phyloP scores from a whole-genome alignment of 64 coral and sea anemone species.

The Actinia tenebrosa region DNA sequence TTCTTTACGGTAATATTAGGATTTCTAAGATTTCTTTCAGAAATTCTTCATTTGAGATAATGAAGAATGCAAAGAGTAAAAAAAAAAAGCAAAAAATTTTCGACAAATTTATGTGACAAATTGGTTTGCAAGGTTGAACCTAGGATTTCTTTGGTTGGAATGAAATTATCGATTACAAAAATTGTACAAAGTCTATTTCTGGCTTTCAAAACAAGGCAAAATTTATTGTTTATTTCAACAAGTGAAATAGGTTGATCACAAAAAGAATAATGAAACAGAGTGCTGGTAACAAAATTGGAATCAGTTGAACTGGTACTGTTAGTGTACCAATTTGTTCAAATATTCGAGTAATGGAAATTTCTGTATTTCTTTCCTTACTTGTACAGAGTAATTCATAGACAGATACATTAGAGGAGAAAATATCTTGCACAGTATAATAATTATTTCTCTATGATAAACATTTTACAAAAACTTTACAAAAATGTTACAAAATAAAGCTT shows the following conservation, averaged over 20 bases:
- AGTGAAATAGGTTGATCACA: neutral
- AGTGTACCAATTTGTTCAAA: neutral
- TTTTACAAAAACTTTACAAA: constrained; percentile 19
- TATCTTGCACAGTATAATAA: constrained; percentile 31
- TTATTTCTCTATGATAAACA: constrained; percentile 33
- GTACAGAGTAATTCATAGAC: neutral
- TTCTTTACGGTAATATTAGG: neutral
- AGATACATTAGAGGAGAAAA: neutral
- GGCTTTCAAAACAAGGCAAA: neutral
- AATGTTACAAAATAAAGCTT: constrained; percentile 24
- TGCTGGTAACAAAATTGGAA: neutral
- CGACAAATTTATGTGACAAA: neutral
- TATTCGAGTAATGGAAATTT: neutral
- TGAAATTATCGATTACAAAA: neutral
- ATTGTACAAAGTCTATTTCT: neutral
- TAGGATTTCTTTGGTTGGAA: neutral
- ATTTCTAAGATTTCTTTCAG: neutral
- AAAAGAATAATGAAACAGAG: neutral
- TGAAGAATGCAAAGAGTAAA: neutral
- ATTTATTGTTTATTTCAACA: neutral
- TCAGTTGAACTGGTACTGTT: neutral
- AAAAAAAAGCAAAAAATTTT: neutral
- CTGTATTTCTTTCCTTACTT: constrained; percentile 8
- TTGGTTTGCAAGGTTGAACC: neutral
- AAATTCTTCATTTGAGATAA: neutral